Percentiles rank a stretch among this genome's conserved stretches.
Evolutionary conservation across 1,140 invertebrate species (phyloP).

Genomic region (Procambarus virginalis): DNA sequence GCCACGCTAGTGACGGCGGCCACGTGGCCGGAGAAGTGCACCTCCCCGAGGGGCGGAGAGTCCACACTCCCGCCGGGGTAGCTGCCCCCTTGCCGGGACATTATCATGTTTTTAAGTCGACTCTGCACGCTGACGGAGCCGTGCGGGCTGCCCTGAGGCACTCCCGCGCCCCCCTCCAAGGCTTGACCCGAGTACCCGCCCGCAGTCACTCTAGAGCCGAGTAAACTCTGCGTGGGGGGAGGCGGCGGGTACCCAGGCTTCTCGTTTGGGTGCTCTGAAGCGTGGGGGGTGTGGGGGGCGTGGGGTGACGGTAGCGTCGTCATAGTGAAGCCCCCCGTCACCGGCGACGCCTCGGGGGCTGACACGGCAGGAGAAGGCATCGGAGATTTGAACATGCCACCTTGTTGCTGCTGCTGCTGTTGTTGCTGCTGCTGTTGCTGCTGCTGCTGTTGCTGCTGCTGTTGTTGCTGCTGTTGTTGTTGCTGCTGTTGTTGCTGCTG

Average conservation of each 20-base stretch:
- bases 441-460: constrained; percentile 66
- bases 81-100: constrained; percentile 64
- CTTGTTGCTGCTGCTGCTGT: constrained; percentile 70
- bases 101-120: constrained; percentile 69
- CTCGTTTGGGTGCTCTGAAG: constrained; percentile 67
- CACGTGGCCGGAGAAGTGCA: constrained; percentile 68
- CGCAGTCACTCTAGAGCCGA: constrained; percentile 67
- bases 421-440: constrained; percentile 65
- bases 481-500: constrained; percentile 72
- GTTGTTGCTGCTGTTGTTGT: constrained; percentile 70
- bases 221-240: constrained; percentile 67
- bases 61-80: constrained; percentile 55
- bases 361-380: constrained; percentile 60
- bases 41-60: constrained; percentile 64
- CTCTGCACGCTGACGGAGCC: constrained; percentile 69
- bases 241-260: constrained; percentile 67
- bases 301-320: constrained; percentile 60
- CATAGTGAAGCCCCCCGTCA: constrained; percentile 65
- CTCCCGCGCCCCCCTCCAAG: constrained; percentile 57
- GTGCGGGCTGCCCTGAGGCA: constrained; percentile 71
- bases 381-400: constrained; percentile 57
- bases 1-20: constrained; percentile 68
- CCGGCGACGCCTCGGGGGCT: constrained; percentile 62
- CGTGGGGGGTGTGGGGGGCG: constrained; percentile 59
- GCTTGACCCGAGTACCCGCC: constrained; percentile 66